Conservation (phyloP, 2,113 vertebrate genomes). For the Progne subis region DNA sequence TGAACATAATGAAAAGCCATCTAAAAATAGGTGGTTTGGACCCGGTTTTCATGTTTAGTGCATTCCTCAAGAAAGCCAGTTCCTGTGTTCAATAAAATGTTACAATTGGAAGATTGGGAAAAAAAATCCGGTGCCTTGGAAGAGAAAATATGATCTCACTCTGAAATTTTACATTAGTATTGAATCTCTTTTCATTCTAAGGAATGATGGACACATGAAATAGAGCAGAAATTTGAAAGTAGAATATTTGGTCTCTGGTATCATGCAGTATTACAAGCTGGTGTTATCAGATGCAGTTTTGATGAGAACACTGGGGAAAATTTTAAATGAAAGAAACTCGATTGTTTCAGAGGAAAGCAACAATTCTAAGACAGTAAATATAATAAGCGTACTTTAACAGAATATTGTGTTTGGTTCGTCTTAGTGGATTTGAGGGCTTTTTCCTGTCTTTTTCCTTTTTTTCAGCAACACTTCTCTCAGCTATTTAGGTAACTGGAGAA, state of each 20-base stretch:
- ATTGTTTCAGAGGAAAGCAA: neutral
- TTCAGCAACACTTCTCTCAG: neutral
- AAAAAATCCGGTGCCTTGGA: neutral
- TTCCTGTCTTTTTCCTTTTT: no score
- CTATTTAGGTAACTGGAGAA: neutral
- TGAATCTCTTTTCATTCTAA: neutral
- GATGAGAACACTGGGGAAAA: neutral
- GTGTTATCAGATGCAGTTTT: neutral
- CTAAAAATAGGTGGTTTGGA: neutral
- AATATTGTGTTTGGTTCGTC: neutral
- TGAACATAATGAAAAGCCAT: neutral
- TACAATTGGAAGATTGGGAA: neutral
- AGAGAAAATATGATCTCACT: neutral
- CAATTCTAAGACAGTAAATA: neutral
- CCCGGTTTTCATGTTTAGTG: neutral
- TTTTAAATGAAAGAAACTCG: accelerated
- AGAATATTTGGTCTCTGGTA: neutral
- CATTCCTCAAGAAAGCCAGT: neutral
- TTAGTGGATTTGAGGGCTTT: accelerated
- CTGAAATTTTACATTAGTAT: neutral
- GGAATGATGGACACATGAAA: neutral
- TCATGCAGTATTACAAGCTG: neutral
- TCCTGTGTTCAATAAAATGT: neutral
- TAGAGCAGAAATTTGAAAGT: neutral
- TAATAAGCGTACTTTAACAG: neutral